Evolutionary conservation across 2,113 vertebrate species (phyloP).

Genomic region (Lamprotornis superbus): DNA sequence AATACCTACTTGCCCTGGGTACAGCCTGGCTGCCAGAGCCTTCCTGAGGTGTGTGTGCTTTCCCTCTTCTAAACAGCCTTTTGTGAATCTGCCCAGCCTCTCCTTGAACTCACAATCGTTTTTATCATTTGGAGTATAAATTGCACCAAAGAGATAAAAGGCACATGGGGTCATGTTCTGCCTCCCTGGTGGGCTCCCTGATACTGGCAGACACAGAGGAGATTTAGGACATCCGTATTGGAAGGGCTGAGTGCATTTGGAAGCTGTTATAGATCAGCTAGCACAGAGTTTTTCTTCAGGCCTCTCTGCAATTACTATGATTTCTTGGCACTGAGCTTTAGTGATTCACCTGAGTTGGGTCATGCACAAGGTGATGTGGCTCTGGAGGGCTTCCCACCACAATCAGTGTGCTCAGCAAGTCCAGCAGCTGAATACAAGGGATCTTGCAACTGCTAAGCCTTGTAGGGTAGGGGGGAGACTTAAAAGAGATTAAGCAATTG

Average conservation of each 20-base stretch:
- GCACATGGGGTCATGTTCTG: background rate
- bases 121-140: background rate
- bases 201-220: background rate
- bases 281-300: background rate
- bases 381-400: background rate
- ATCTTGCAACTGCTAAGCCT: conserved; percentile 1
- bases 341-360: conserved; percentile 52
- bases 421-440: background rate
- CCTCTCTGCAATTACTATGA: background rate
- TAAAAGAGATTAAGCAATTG: background rate
- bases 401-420: background rate
- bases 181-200: background rate
- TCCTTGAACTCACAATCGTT: background rate
- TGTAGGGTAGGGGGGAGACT: background rate
- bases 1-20: background rate
- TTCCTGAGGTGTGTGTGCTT: background rate
- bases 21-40: background rate
- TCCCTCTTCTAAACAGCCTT: background rate
- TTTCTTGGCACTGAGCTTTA: background rate
- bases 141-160: background rate
- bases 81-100: background rate
- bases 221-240: background rate
- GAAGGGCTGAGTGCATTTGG: background rate
- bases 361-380: background rate
- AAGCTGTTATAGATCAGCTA: background rate